Base-by-base conservation (phyloP, 2,888 invertebrate species). In the Bhutanitis thaidina region DNA sequence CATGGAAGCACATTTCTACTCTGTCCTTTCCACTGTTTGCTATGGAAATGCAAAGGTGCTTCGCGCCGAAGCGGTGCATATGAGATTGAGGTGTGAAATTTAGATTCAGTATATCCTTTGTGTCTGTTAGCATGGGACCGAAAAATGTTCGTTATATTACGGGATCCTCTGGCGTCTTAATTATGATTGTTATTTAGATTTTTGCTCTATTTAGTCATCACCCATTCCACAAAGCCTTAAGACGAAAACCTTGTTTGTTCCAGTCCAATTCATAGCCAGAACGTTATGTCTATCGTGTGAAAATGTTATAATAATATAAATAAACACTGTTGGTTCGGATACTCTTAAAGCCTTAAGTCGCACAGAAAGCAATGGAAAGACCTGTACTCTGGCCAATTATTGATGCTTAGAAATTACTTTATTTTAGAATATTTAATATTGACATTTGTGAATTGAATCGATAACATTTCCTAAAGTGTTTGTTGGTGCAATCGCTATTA, bases 1-100 rank as follows among this genome's bases (percentile, higher is more conserved):
- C 47, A 41, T 38, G 27, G 34, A 14, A 40, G 40, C 47, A 40
- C 35, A 40, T 48, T 48, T 48, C 40, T 47, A 27, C 30, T 43
- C 4, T 43, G 37, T 43, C 43, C 30, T 29, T 15, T 37, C 37
- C 14, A 43, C 37, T 36, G 43, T 49, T 43, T 49, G 43, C 43
- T 38, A 49, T 49, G 49, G 43, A 49, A 49, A 49, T 49, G 49
- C 34, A 49, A 49, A 43, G 37, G 32, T 36, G 49, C 38, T 43
- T 43, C 49, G 49, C 43, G 32, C 37, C 34, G 49, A 38, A 38
- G 38, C 38, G 43, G 8, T 49, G 49, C 49, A 49, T 49, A 49
- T 38, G 49, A 43, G 25, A 49, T 49, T 43, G 49, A n/a, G 32
- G 32, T 43, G 43, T 27, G 15, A 43, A 49, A 43, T 49, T 49